Evolutionary conservation across 1,140 invertebrate genomes (phyloP), one percentile per base, ranked within the genome.

Genomic region (Apis laboriosa): DNA sequence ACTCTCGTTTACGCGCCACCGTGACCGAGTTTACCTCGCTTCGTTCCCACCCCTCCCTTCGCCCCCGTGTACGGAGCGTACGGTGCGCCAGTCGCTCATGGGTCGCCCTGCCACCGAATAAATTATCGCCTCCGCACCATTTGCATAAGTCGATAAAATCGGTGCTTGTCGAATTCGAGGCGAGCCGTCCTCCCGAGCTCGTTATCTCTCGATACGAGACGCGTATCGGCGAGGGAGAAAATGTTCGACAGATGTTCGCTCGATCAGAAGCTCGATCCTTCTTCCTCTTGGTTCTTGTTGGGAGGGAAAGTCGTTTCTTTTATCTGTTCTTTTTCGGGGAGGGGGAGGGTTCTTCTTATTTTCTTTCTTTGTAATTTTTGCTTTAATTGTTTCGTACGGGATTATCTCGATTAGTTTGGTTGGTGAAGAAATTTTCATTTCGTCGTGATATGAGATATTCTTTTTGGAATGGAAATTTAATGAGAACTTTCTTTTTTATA

Each of bases 71-170:
- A 34, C 28, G 34, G 34, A 34, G n/a, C n/a, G 58, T 11, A 34
- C n/a, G 1, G 13, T 8, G 13, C 9, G 8, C 1, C n/a, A 34
- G 15, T 5, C 28, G 15, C 15, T 13, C 12, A 11, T 17, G 28
- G 4, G 34, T 5, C 9, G n/a, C 12, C 67, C 13, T 7, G 67
- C 49, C 67, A 51, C 58, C 43, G 72, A 75, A 75, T 75, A 75
- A 75, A 75, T 75, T 75, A 75, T 75, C 64, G 75, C 61, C 63
- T 66, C 61, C 77, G 72, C 76, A 51, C 58, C 53, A 87, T 86
- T 80, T 86, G 84, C 79, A 87, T 86, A 84, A 87, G 80, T 64
- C 83, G 86, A 88, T 88, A 88, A 87, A 88, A 87, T 88, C 83
- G 73, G 60, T 81, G 75, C 81, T 77, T 66, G 81, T 83, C 81